Base-by-base conservation (phyloP, 2,797 vertebrate species). In the Remorina albescens region DNA sequence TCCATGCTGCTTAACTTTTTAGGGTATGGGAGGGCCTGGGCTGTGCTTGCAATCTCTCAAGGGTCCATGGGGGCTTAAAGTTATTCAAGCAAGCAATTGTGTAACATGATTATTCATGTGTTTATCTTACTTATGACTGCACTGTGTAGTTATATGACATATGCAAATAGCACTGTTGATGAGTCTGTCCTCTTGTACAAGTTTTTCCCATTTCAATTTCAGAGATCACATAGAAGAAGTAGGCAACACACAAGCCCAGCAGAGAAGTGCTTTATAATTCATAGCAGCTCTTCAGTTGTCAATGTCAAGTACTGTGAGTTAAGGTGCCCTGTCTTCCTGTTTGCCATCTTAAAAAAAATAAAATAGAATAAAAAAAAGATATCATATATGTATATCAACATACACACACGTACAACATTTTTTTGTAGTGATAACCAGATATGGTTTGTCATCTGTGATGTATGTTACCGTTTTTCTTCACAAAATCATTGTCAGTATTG, bases 401-500 rank as follows among this genome's bases (percentile, higher is more conserved):
- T 8, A 32, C 30, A 32, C 30, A 32, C 10, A 49, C 21, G 69
- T 32, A 65, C 11, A 67, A n/a, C n/a, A n/a, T n/a, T n/a, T n/a
- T n/a, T n/a, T n/a, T n/a, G 0, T 28, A 65, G 41, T 21, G 28
- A 68, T 46, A 76, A 67, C 60, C 2, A 13, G 5, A 2, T 16
- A 19, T 8, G 10, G 2, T 53, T 23, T 51, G 61, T 23, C 12
- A 8, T 23, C 47, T 16, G 49, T 44, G 61, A 79, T 78, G n/a
- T 25, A 77, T 59, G 25, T 42, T 41, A 68, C 18, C n/a, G 64
- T 54, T 67, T 69, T 61, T 71, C 68, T 54, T 76, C 37, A 67
- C 71, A 44, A 36, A 37, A 16, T 49, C n/a, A 51, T 50, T 69
- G 61, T 7, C 25, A 46, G 19, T 44, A 32, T 76, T 76, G 55